Conservation (phyloP, 2,113 vertebrate species). For the Heteronetta atricapilla region DNA sequence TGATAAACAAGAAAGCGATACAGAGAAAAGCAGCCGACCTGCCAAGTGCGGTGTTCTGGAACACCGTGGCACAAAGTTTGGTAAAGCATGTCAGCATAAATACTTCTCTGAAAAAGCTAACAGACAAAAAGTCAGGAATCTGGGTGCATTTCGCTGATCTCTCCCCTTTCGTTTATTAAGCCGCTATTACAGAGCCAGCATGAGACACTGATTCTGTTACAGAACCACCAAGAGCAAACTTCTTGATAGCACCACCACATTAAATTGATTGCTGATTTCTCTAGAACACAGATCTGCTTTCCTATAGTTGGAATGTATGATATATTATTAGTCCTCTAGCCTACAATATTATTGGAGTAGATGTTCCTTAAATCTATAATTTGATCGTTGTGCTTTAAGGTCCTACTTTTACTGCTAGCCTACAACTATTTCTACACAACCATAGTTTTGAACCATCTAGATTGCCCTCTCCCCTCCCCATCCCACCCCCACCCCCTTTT, state of each 20-base stretch:
- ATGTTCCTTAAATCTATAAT: too few relatives aligned
- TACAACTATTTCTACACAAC: too few relatives aligned
- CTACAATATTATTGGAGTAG: too few relatives aligned
- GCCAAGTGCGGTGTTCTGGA: background rate
- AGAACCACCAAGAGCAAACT: background rate
- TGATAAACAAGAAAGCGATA: background rate
- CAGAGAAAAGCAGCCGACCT: background rate
- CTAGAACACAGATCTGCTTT: background rate
- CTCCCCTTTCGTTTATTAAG: background rate
- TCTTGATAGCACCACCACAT: background rate
- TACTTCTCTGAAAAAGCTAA: background rate
- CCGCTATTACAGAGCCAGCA: background rate
- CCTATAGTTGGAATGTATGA: background rate
- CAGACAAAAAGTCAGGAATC: background rate
- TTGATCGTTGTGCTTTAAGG: too few relatives aligned
- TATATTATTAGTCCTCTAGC: too few relatives aligned
- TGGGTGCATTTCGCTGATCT: background rate
- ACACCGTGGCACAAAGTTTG: background rate
- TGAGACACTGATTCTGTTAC: background rate
- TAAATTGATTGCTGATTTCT: background rate
- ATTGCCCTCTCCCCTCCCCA: too few relatives aligned
- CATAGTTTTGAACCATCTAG: too few relatives aligned
- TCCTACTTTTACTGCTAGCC: too few relatives aligned
- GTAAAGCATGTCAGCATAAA: background rate
- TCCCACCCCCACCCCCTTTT: too few relatives aligned